These are phyloP conservation scores for Tragulus kanchil DNA, from an alignment of 2,113 vertebrate species.

Conservation along the genomic window DNA sequence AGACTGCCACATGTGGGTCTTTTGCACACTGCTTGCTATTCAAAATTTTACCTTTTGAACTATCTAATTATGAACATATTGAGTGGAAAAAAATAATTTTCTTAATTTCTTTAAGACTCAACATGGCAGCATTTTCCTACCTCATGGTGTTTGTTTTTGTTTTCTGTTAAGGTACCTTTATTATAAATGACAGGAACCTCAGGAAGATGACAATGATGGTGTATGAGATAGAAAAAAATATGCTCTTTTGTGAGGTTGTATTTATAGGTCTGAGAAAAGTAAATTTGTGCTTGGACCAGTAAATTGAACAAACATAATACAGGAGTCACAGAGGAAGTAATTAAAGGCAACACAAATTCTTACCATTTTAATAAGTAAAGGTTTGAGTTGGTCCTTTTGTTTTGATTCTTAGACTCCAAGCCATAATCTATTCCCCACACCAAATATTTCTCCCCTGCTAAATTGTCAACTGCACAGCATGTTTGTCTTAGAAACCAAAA, in stretches of 20 bases:
- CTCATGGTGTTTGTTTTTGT: neutral
- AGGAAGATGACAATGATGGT: constrained; percentile 61
- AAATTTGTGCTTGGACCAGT: constrained; percentile 63
- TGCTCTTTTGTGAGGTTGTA: constrained; percentile 56
- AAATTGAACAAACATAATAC: constrained; percentile 60
- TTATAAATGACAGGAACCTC: constrained; percentile 70
- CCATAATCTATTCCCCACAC: constrained; percentile 43
- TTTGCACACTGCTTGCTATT: neutral
- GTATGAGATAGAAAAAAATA: neutral
- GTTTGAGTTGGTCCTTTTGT: constrained; percentile 54
- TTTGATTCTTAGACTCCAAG: neutral
- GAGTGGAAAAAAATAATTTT: constrained; percentile 16
- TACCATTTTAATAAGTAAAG: constrained; percentile 59
- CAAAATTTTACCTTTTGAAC: constrained; percentile 49
- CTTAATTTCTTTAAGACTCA: constrained; percentile 65
- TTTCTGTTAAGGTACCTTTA: constrained; percentile 47
- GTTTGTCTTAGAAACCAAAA: constrained; percentile 27
- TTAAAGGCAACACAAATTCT: neutral
- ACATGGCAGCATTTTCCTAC: neutral
- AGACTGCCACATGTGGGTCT: neutral
- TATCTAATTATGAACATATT: constrained; percentile 36
- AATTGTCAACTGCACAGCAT: constrained; percentile 7
- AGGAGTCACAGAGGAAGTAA: neutral
- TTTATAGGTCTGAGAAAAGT: constrained; percentile 35
- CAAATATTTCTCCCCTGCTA: neutral